A percentile compares a stretch with the other conserved stretches of the same genome.
These are phyloP conservation scores for Prenolepis imparis DNA, from an alignment of 2,888 invertebrate species.

Conservation along the genomic window DNA sequence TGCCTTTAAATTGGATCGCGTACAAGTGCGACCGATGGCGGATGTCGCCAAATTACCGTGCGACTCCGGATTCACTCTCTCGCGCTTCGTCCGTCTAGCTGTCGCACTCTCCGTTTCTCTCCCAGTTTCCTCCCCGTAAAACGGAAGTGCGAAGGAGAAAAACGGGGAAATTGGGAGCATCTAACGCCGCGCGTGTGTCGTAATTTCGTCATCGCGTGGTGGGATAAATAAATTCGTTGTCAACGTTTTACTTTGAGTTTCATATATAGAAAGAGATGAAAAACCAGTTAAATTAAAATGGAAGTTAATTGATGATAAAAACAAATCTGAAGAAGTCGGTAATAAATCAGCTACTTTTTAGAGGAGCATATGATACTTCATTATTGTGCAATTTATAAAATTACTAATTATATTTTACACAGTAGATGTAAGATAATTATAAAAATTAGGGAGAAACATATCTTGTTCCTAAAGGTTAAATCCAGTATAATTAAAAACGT, in stretches of 20 bases:
- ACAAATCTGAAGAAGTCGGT: not conserved
- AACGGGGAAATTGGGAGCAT: conserved; percentile 45
- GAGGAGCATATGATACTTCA: not conserved
- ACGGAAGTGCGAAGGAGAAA: conserved; percentile 73
- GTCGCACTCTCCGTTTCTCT: conserved; percentile 53
- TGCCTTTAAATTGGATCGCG: conserved; percentile 85
- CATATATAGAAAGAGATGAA: not conserved
- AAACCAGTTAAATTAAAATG: not conserved
- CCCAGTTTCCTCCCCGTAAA: conserved; percentile 33
- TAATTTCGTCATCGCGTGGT: not conserved
- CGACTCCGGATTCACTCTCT: conserved; percentile 80
- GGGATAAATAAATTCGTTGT: not conserved
- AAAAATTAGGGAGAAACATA: not conserved
- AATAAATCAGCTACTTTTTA: not conserved
- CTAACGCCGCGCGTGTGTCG: conserved; percentile 1
- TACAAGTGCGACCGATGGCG: conserved; percentile 84
- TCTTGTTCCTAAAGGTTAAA: not conserved
- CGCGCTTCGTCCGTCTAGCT: conserved; percentile 51
- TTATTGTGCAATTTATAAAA: not conserved
- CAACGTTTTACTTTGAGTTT: not conserved
- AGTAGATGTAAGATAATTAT: not conserved
- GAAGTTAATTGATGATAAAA: conserved; percentile 5
- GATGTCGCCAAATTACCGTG: conserved; percentile 86
- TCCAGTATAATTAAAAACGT: not conserved
- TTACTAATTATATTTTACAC: not conserved